Conservation (phyloP, 1,140 invertebrate genomes). For the Pogonomyrmex barbatus region DNA sequence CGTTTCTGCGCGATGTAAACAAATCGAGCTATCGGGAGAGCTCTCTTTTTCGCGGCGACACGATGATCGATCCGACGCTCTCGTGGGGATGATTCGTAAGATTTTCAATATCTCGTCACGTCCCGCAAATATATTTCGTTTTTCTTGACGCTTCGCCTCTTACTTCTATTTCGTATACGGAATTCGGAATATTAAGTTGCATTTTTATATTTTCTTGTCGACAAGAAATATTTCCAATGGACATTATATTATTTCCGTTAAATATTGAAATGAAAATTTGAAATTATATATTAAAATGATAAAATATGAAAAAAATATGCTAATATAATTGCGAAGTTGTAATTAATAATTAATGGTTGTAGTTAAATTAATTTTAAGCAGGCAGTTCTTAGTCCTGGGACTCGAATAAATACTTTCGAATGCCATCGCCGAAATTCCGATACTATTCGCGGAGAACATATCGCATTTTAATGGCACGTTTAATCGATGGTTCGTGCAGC, state of each 20-base stretch:
- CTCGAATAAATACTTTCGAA: constrained; percentile 9
- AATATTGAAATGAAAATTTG: not conserved
- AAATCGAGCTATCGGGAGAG: constrained; percentile 14
- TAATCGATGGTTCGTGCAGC: constrained; percentile 28
- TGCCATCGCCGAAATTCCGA: not conserved
- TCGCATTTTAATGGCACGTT: constrained; percentile 41
- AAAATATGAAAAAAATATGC: not conserved
- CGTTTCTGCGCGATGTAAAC: constrained; percentile 44
- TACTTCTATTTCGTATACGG: not conserved
- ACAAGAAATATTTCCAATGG: not conserved
- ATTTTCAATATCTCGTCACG: constrained; percentile 61
- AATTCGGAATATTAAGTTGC: constrained; percentile 32
- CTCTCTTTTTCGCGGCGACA: not conserved
- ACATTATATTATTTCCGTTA: not conserved
- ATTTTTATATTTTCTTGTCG: not conserved
- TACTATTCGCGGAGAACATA: constrained; percentile 8
- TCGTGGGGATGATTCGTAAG: constrained; percentile 37
- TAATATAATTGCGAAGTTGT: not conserved
- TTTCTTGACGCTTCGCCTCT: constrained; percentile 34
- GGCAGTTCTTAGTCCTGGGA: not conserved
- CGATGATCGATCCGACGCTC: not conserved
- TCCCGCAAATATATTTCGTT: constrained; percentile 20
- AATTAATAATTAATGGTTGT: not conserved
- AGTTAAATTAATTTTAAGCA: not conserved
- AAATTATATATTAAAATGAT: not conserved